phyloP scores from a whole-genome alignment of 2,888 invertebrate species.

The Hypselothyrea guttata region DNA sequence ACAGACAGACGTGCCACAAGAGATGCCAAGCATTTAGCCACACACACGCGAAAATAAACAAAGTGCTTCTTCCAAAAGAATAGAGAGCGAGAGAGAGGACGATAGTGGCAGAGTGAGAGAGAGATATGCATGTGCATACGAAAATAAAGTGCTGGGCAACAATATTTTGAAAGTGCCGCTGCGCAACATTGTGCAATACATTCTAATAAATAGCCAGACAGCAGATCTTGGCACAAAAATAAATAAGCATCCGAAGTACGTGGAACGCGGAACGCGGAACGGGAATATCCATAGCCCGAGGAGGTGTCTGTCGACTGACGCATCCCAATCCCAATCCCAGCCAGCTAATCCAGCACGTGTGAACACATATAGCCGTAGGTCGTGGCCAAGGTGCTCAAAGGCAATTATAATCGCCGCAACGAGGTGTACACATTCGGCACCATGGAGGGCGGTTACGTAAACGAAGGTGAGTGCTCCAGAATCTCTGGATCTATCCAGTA shows the following conservation, averaged over 20 bases:
- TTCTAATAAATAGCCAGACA: conserved; percentile 60
- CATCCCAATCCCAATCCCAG: conserved; percentile 35
- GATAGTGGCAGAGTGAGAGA: conserved; percentile 14
- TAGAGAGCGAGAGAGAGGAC: conserved; percentile 1
- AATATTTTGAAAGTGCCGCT: conserved; percentile 43
- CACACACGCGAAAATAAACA: conserved; percentile 36
- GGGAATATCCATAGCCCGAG: conserved; percentile 36
- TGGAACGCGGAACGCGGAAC: conserved; percentile 3
- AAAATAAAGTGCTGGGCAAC: conserved; percentile 39
- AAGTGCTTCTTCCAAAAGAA: conserved; percentile 8
- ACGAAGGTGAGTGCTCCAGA: conserved; percentile 79
- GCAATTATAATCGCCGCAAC: conserved; percentile 65
- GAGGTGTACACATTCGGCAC: conserved; percentile 80
- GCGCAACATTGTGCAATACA: conserved; percentile 55
- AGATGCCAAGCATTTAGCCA: conserved; percentile 48
- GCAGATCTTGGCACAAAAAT: conserved; percentile 54
- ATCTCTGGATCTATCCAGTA: background rate
- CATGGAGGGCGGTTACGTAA: conserved; percentile 82
- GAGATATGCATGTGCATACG: conserved; percentile 3
- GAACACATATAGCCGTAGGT: conserved; percentile 49
- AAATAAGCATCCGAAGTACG: conserved; percentile 39
- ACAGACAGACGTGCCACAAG: conserved; percentile 36
- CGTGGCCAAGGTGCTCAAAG: conserved; percentile 70
- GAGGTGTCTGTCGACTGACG: conserved; percentile 62
- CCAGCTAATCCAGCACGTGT: conserved; percentile 15